Base-by-base conservation (phyloP, 1,140 invertebrate species). In the Lethocerus indicus region DNA sequence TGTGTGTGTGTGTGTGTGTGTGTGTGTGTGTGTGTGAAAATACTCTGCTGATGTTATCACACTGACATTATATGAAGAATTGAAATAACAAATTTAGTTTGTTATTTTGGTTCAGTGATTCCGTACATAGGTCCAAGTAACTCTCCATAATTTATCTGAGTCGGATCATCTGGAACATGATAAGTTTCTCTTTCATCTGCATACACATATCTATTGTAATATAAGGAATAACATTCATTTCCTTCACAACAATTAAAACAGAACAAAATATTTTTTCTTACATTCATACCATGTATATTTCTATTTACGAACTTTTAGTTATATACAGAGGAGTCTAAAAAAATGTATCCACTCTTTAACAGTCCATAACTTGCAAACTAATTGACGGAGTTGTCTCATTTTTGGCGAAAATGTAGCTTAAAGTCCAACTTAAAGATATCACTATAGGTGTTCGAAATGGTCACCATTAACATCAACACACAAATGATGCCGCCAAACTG, bases 71-170 rank as follows among this genome's bases (percentile, higher is more conserved):
- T n/a, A n/a, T n/a, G n/a, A n/a, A n/a, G n/a, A n/a, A n/a, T n/a
- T n/a, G n/a, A n/a, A n/a, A n/a, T n/a, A n/a, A n/a, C n/a, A n/a
- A n/a, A n/a, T n/a, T n/a, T n/a, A n/a, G n/a, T n/a, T n/a, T n/a
- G n/a, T n/a, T n/a, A n/a, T n/a, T n/a, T 43, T 24, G 32, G 13
- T 36, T 47, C 43, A 36, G 13, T 36, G 32, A 35, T 39, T 44
- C 28, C 27, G 41, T 43, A 50, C 29, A 26, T 7, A 12, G 43
- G 52, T n/a, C 40, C 47, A 27, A 37, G 23, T 18, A 54, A 20
- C 26, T 47, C 45, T 7, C 45, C 45, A 47, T 47, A 35, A 23
- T 47, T 47, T 16, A 47, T 9, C 7, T 47, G 32, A 14, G 32
- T 47, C 9, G 36, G n/a, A 18, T 32, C 16, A 12, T 29, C 21